Evolutionary conservation across 2,797 vertebrate species (phyloP), one percentile per base, ranked within the genome.

Genomic region (Lepidocolaptes lacrymiger): DNA sequence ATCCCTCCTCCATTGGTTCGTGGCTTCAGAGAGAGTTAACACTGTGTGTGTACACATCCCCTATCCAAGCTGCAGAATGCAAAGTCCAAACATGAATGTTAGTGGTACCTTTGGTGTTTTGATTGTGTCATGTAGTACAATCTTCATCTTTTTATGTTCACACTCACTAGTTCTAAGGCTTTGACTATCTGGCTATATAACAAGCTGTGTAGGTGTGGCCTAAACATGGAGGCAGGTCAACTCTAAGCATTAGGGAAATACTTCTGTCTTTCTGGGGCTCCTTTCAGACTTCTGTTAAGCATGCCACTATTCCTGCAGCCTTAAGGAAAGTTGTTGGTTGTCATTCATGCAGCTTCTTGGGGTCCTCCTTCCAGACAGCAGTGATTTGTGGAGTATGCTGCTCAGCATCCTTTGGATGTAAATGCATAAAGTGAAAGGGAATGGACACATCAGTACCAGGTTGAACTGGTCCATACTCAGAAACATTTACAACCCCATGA

Each of bases 401-500:
- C 24, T 72, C 4, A 1, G 7, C 62, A 43, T 77, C 56, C 43
- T 62, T 43, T 34, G 32, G 16, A 43, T 14, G 16, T 37, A 32
- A 68, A 24, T 18, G n/a, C 16, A 12, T 46, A 41, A 72, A 59
- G 37, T 6, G 11, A 30, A 39, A 30, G 17, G 55, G 32, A 43
- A 43, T 8, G 13, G 30, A 15, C 52, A 49, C 39, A 23, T 43
- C 14, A 22, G 30, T 27, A 41, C 12, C 12, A 36, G 6, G 10
- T 23, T 58, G 51, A 77, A 58, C 49, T 55, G 32, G 22, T 75
- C 27, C 15, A 20, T 39, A 30, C 37, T 64, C 10, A 52, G 18
- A 34, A 32, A 84, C 2, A 4, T 64, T 52, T 37, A 26, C 24
- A 72, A 39, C 14, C 3, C 6, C 0, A 1, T 48, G 30, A 20